A percentile compares a stretch with the other conserved stretches of the same genome.
phyloP scores from a whole-genome alignment of 2,888 invertebrate species.

The Leistus spinibarbis region DNA sequence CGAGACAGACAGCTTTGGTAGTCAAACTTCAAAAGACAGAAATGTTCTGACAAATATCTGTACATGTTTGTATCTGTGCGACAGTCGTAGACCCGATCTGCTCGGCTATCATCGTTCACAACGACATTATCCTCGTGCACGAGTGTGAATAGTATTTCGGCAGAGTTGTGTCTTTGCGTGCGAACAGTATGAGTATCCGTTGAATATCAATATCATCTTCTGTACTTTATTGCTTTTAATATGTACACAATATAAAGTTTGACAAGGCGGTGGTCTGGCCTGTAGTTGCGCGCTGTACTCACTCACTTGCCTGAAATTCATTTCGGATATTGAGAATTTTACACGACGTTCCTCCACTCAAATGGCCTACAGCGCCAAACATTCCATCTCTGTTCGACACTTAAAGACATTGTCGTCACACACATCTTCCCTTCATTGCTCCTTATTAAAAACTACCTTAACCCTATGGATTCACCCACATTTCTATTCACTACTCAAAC shows the following conservation, averaged over 20 bases:
- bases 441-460: too few relatives aligned
- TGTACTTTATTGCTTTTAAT: constrained; percentile 54
- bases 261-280: constrained; percentile 50
- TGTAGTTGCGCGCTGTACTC: background rate
- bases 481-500: too few relatives aligned
- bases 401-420: too few relatives aligned
- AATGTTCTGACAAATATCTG: constrained; percentile 37
- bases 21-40: constrained; percentile 40
- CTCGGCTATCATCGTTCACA: constrained; percentile 10
- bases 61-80: constrained; percentile 41
- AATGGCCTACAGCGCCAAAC: background rate
- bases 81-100: constrained; percentile 1
- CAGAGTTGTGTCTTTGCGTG: constrained; percentile 3
- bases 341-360: constrained; percentile 43
- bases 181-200: constrained; percentile 5
- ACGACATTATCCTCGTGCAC: background rate
- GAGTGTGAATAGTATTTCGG: constrained; percentile 1
- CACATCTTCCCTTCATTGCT: too few relatives aligned
- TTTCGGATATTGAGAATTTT: constrained; percentile 53
- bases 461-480: too few relatives aligned
- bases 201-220: constrained; percentile 48
- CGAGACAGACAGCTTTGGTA: background rate
- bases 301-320: constrained; percentile 47
- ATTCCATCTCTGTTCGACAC: background rate
- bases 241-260: constrained; percentile 55